phyloP scores from a whole-genome alignment of 2,113 vertebrate species.

The Turdus rufiventris region DNA sequence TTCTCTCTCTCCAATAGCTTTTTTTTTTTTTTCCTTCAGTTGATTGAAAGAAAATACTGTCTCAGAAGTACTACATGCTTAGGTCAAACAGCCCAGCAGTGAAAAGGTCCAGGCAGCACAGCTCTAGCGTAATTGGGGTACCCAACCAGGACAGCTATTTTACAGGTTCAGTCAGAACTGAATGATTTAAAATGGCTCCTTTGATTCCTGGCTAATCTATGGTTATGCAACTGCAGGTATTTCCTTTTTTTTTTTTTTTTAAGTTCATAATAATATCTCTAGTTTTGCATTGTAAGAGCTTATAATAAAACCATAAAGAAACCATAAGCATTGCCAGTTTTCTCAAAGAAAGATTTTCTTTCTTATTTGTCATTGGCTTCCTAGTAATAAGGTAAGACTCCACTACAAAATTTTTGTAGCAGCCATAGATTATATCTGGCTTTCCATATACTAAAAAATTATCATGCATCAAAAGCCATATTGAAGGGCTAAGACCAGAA shows the following conservation, averaged over 20 bases:
- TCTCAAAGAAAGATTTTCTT: background rate
- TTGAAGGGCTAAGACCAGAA: background rate
- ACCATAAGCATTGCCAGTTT: background rate
- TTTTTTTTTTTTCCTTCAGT: accelerated
- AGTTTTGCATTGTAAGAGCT: background rate
- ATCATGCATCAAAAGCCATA: background rate
- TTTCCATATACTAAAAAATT: background rate
- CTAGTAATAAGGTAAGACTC: background rate
- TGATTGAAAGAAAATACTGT: background rate
- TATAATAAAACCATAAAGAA: background rate
- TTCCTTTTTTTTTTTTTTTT: background rate
- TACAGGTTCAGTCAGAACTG: background rate
- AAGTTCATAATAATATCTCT: background rate
- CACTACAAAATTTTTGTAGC: background rate
- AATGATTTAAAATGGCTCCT: background rate
- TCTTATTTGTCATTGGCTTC: background rate
- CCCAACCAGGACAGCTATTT: background rate
- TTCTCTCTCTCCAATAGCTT: background rate
- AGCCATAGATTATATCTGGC: background rate
- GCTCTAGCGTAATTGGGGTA: background rate
- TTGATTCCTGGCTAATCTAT: background rate
- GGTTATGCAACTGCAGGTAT: background rate
- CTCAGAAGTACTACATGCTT: background rate
- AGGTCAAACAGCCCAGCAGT: background rate
- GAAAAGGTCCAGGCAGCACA: background rate